Evolutionary conservation across 1,140 invertebrate species (phyloP), one percentile per base, ranked within the genome.

Genomic region (Pantala flavescens): DNA sequence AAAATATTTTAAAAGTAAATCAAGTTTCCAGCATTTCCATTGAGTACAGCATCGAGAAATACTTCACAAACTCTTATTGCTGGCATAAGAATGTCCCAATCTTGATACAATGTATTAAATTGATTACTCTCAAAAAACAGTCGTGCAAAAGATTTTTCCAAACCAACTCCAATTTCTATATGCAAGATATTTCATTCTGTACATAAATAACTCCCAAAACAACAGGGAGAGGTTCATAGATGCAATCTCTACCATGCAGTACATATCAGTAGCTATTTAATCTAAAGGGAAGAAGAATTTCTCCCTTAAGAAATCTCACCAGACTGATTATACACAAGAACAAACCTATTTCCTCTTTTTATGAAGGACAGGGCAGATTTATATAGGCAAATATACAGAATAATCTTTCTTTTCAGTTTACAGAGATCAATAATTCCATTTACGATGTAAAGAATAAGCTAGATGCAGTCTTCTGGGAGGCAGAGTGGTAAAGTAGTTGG

Each of bases 191-290:
- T 63, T 63, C n/a, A 21, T 21, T 63, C 49, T 21, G n/a, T 63
- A 63, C 49, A 19, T 16, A 63, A 63, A 63, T 63, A 21, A 63
- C 49, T 63, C 49, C 49, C 49, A 63, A 63, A 63, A 21, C 49
- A 63, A 63, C 49, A 63, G 49, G 49, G 49, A 63, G 49, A 63
- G n/a, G 49, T 63, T 63, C 14, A 63, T 63, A 63, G 49, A 63
- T 63, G 49, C n/a, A 63, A 63, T 63, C 14, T 21, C 49, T 63
- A 63, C 49, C 49, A 63, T 63, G 49, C 49, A 63, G 49, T 63
- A 63, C 49, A 63, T 63, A 63, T 19, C n/a, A 63, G 49, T 63
- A 63, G 49, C 49, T 63, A 63, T 19, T 19, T 16, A 63, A 19
- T 63, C 49, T 63, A 63, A 21, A 63, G 49, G 49, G 49, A 36